A percentile compares a stretch with the other conserved stretches of the same genome.
phyloP scores from a whole-genome alignment of 2,113 vertebrate species.

The Marmota monax region DNA sequence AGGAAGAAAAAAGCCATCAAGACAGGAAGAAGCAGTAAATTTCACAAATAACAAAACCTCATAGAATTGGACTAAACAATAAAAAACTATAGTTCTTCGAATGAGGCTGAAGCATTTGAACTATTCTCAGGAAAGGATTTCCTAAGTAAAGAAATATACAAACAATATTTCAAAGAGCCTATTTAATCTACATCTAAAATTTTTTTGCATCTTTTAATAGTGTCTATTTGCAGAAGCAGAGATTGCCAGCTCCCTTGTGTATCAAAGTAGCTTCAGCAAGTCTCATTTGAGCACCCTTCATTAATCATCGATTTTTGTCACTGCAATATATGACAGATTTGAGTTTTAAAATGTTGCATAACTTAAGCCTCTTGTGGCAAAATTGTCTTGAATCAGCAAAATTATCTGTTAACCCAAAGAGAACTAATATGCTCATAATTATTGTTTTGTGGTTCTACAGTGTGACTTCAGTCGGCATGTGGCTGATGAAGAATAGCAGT shows the following conservation, averaged over 20 bases:
- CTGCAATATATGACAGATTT: neutral
- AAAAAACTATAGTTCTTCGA: neutral
- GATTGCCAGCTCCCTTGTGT: neutral
- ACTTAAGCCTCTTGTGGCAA: neutral
- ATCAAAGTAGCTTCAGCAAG: neutral
- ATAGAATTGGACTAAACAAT: neutral
- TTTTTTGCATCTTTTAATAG: neutral
- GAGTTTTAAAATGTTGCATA: neutral
- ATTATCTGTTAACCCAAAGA: neutral
- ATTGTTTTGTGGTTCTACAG: neutral
- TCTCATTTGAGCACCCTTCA: neutral
- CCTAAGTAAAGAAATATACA: neutral
- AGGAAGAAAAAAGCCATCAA: neutral
- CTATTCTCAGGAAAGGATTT: conserved; percentile 21
- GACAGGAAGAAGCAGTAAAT: neutral
- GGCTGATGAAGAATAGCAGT: neutral
- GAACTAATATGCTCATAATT: neutral
- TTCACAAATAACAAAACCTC: neutral
- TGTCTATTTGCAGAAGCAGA: neutral
- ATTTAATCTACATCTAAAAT: neutral
- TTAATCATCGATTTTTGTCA: neutral
- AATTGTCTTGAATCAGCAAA: neutral
- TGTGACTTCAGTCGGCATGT: neutral
- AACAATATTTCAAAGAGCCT: neutral
- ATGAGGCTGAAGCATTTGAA: neutral